A percentile compares a stretch with the other conserved stretches of the same genome.
phyloP scores from a whole-genome alignment of 2,113 vertebrate genomes.

The Xerus inauris region DNA sequence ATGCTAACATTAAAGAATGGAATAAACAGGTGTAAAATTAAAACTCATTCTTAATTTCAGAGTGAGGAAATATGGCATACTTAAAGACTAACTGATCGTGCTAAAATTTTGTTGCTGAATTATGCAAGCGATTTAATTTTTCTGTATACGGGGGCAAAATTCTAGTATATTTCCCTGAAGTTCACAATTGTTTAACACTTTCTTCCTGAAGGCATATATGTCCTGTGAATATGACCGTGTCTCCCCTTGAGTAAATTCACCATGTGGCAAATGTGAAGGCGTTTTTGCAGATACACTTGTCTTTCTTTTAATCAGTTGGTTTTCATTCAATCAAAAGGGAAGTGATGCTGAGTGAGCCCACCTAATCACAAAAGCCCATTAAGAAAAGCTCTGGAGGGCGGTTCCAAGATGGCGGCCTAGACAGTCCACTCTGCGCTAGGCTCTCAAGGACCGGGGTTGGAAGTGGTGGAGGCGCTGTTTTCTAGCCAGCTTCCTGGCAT shows the following conservation, averaged over 20 bases:
- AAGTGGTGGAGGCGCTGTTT: no score
- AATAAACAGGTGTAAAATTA: conserved; percentile 26
- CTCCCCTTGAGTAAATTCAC: not conserved
- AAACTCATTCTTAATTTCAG: not conserved
- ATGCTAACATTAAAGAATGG: conserved; percentile 30
- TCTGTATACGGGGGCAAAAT: not conserved
- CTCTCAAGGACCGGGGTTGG: no score
- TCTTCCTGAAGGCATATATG: not conserved
- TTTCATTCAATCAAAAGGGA: not conserved
- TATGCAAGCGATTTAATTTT: conserved; percentile 40
- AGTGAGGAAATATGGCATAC: not conserved
- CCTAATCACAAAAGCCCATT: not conserved
- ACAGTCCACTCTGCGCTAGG: no score
- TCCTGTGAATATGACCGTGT: not conserved
- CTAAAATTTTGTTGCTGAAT: conserved; percentile 21
- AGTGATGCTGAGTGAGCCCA: not conserved
- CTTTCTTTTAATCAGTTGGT: not conserved
- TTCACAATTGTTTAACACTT: not conserved
- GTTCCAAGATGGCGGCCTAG: no score
- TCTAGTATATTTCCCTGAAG: not conserved
- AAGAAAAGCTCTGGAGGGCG: not conserved
- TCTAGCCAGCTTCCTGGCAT: no score
- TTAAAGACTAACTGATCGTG: not conserved
- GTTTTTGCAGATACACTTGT: conserved; percentile 4
- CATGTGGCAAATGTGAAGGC: not conserved